These are phyloP conservation scores for Hermodice carunculata DNA, from an alignment of 2,888 invertebrate genomes.

Conservation along the genomic window DNA sequence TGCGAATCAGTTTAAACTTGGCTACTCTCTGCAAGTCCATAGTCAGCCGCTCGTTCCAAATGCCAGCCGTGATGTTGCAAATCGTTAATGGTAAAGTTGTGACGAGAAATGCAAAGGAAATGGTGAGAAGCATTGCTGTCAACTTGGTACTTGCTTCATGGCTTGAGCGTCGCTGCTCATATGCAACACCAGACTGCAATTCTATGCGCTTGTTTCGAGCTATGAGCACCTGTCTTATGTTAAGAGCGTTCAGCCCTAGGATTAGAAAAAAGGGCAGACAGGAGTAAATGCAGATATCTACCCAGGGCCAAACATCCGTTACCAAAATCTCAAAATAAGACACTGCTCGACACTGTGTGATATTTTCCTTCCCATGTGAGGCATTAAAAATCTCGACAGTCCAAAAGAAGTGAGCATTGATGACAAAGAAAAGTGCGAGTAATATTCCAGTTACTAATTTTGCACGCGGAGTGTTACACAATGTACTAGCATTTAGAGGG, in stretches of 20 bases:
- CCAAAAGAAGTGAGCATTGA: conserved; percentile 61
- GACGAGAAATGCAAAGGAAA: conserved; percentile 62
- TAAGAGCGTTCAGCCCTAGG: conserved; percentile 56
- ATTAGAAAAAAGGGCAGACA: conserved; percentile 62
- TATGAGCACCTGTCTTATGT: conserved; percentile 57
- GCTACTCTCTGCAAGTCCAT: conserved; percentile 31
- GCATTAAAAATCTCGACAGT: conserved; percentile 43
- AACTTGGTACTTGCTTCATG: conserved; percentile 42
- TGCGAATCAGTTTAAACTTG: conserved; percentile 48
- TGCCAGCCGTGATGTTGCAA: conserved; percentile 45
- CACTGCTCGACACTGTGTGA: conserved; percentile 33
- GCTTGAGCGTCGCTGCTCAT: conserved; percentile 29
- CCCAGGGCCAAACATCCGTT: conserved; percentile 60
- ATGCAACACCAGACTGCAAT: conserved; percentile 1
- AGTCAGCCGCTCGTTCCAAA: conserved; percentile 20
- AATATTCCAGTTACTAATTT: conserved; percentile 50
- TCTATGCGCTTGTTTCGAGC: conserved; percentile 37
- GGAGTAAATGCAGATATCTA: conserved; percentile 60
- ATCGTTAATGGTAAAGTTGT: conserved; percentile 64
- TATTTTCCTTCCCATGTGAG: conserved; percentile 24
- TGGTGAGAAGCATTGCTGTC: conserved; percentile 62
- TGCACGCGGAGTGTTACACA: conserved; percentile 54
- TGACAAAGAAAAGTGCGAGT: conserved; percentile 45
- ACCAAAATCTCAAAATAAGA: conserved; percentile 40
- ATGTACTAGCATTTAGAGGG: conserved; percentile 53